Base-by-base conservation (phyloP, 92 coral and sea anemone species). In the Epizoanthus fatuus region DNA sequence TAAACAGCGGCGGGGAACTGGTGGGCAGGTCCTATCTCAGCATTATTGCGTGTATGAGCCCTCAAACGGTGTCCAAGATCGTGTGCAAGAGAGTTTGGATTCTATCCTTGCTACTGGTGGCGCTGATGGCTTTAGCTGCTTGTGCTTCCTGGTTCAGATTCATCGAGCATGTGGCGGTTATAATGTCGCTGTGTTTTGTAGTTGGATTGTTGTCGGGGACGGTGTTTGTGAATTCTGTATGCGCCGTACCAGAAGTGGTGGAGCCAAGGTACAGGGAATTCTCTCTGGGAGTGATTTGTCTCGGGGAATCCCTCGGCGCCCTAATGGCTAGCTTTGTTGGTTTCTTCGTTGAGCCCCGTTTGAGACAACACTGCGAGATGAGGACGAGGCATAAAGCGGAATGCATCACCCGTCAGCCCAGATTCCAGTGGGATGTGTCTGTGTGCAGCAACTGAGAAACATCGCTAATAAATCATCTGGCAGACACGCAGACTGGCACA, bases 221-320 rank as follows among this genome's bases (percentile, higher is more conserved):
- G 4, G 93, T 95, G 38, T 95, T 90, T 69, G 84, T 93, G 10
- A 95, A 95, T 55, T 90, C 94, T 9, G 87, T 95, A 9, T 88
- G 96, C n/a, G 81, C 93, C 17, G 92, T 95, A 3, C 94, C 90
- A 40, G 86, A 92, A 14, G 44, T 81, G 5, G 89, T 92, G 0
- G 98, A 95, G 44, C 93, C 98, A 32, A 84, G 93, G 29, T 87
- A 93, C 80, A 83, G 78, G 37, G 98, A 95, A 77, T 95, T 95
- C 74, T 93, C 89, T 54, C 65, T 95, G 44, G 98, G 98, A 3
- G 59, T 95, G 13, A 81, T 95, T 0, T 63, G 86, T 2, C 57
- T 87, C 0, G 98, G 98, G 2, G 93, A 81, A 39, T 84, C 92
- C 3, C 74, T 88, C 1, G 98, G 98, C 0, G 83, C 91, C 0